Evolutionary conservation across 2,113 vertebrate genomes (phyloP).

Genomic region (Oryzias melastigma): DNA sequence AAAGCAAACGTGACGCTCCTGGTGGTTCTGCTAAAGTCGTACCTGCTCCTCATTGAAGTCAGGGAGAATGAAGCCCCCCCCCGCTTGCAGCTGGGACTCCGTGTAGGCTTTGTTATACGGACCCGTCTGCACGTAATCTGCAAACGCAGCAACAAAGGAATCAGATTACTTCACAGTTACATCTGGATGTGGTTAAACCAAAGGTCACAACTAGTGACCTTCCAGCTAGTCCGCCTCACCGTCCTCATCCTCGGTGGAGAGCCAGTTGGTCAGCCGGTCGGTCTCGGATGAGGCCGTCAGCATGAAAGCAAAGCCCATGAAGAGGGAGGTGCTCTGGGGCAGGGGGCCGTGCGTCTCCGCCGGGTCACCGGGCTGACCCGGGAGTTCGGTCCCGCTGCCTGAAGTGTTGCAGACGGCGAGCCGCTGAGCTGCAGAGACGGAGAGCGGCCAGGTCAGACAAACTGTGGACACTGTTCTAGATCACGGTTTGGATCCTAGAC

Average conservation of each 20-base stretch:
- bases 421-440: slow-evolving; percentile 53
- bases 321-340: slow-evolving; percentile 88
- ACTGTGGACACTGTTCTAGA: no score
- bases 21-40: slow-evolving; percentile 15
- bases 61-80: slow-evolving; percentile 90
- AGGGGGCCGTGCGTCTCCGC: slow-evolving; percentile 83
- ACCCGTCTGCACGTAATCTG: slow-evolving; percentile 84
- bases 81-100: slow-evolving; percentile 87
- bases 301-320: slow-evolving; percentile 94
- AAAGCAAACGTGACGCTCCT: no score
- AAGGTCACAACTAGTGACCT: no score
- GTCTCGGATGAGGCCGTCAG: slow-evolving; percentile 87
- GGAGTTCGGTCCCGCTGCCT: slow-evolving; percentile 76
- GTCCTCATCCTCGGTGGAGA: slow-evolving; percentile 85
- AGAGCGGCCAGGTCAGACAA: neutral
- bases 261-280: slow-evolving; percentile 80
- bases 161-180: neutral
- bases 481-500: no score
- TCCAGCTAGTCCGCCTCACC: slow-evolving; percentile 31
- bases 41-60: slow-evolving; percentile 97
- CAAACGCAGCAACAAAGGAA: neutral
- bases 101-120: slow-evolving; percentile 89
- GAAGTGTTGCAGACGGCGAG: slow-evolving; percentile 77
- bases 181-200: no score
- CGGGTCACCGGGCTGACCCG: slow-evolving; percentile 59